Base-by-base conservation (phyloP, 2,113 vertebrate species). In the Otocyon megalotis region DNA sequence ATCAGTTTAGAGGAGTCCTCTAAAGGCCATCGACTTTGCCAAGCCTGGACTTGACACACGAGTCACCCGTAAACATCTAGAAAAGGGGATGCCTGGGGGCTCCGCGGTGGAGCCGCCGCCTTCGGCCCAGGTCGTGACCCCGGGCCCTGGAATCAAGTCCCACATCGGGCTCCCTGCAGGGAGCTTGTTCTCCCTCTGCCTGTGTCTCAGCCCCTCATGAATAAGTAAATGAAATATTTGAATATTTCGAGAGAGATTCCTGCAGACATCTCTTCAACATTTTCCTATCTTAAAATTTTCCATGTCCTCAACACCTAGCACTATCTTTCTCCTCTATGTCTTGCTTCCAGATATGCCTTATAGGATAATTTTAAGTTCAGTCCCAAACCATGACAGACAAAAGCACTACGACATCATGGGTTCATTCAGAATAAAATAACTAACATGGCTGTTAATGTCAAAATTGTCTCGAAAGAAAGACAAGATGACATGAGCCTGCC, bases 281-380 rank as follows among this genome's bases (percentile, higher is more conserved):
- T 96, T 94, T 88, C 30, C 28, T 72, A 8, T 12, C 12, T 89
- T 95, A 90, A 84, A 80, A 48, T 37, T 3, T 58, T 56, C 50
- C 67, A 37, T 24, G 72, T 71, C 56, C 35, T 24, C 3, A n/a
- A 54, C 7, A 37, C 5, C 65, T 28, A 3, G 71, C 24, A 76
- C 20, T 72, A 77, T 65, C 4, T 88, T 94, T 3, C 0, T 19
- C 24, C 48, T 60, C 26, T 12, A 5, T 71, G 2, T 54, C 83
- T 72, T 92, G 2, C n/a, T 85, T 56, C 79, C 84, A 91, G 35
- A 79, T 81, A 50, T 8, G 83, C 30, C 17, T 89, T 8, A 63
- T n/a, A 71, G 17, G 2, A 12, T 14, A 35, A 19, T 63, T 90
- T 84, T 60, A 48, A 53, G 17, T 62, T 87, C 6, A 91, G 15